Evolutionary conservation across 2,888 invertebrate genomes (phyloP).

Genomic region (Antheraea yamamai): DNA sequence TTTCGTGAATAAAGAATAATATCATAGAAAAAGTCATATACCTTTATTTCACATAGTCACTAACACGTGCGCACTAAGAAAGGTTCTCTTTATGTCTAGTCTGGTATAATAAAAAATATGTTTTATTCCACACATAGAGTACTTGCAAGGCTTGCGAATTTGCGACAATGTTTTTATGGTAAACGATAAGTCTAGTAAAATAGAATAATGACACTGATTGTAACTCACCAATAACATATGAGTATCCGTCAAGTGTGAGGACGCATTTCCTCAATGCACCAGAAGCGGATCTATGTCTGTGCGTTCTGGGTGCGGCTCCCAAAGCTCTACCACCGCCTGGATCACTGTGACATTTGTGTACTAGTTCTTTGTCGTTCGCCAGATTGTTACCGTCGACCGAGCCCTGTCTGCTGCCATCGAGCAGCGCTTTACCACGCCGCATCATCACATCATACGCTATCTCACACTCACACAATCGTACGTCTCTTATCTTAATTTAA

Average conservation of each 20-base stretch:
- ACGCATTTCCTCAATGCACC: constrained; percentile 89
- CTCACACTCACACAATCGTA: constrained; percentile 41
- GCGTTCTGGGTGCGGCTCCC: constrained; percentile 63
- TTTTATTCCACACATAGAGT: no score
- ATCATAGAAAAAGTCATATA: no score
- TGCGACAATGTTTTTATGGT: no score
- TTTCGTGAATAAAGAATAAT: no score
- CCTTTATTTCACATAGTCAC: no score
- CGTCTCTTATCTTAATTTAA: constrained; percentile 19
- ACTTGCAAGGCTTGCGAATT: no score
- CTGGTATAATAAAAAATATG: no score
- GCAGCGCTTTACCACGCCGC: constrained; percentile 74
- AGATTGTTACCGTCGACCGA: constrained; percentile 72
- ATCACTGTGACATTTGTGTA: constrained; percentile 86
- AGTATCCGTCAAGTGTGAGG: constrained; percentile 92
- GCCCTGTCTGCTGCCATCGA: constrained; percentile 75
- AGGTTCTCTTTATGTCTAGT: no score
- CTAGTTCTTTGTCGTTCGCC: constrained; percentile 82
- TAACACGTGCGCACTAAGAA: no score
- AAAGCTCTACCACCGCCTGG: constrained; percentile 81
- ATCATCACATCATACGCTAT: constrained; percentile 78
- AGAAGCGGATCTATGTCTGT: constrained; percentile 74
- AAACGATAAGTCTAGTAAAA: neutral
- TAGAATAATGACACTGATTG: neutral
- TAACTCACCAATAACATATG: constrained; percentile 92